These are phyloP conservation scores for Pseudorhiza aurosa DNA, from an alignment of 30 jellyfish, hydroid and myxozoan genomes.

Conservation along the genomic window DNA sequence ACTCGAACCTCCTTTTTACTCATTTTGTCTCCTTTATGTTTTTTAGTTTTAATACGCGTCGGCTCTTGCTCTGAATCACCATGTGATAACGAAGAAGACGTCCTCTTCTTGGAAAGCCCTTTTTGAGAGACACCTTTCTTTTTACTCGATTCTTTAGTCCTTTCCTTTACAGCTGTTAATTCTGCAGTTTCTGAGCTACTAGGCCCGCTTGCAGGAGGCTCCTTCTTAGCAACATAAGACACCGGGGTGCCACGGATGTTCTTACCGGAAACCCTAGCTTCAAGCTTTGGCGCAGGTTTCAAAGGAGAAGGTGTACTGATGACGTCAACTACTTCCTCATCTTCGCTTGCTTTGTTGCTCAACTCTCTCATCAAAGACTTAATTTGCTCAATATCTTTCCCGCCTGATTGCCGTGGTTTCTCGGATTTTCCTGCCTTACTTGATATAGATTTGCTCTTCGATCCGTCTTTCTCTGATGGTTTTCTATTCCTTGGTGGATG, in stretches of 20 bases:
- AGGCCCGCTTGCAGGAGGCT: not conserved
- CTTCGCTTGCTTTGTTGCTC: constrained; percentile 39
- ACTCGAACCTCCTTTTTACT: not conserved
- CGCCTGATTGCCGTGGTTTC: constrained; percentile 49
- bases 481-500: not conserved
- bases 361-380: constrained; percentile 56
- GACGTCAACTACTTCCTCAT: constrained; percentile 50
- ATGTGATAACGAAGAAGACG: constrained; percentile 8
- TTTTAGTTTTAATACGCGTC: not conserved
- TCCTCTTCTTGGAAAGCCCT: constrained; percentile 21
- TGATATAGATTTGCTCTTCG: not conserved
- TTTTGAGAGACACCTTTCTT: not conserved
- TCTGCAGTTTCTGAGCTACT: constrained; percentile 1
- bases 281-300: not conserved
- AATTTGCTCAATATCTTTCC: constrained; percentile 60
- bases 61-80: constrained; percentile 7
- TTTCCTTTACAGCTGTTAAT: not conserved
- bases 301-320: constrained; percentile 62
- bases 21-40: not conserved
- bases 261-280: constrained; percentile 51
- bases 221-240: constrained; percentile 37
- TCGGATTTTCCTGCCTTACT: constrained; percentile 2
- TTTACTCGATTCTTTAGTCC: constrained; percentile 14
- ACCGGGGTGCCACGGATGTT: constrained; percentile 42
- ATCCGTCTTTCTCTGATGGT: not conserved